A percentile compares a stretch with the other conserved stretches of the same genome.
These are phyloP conservation scores for Eristalis tenax DNA, from an alignment of 2,888 invertebrate genomes.

Conservation along the genomic window DNA sequence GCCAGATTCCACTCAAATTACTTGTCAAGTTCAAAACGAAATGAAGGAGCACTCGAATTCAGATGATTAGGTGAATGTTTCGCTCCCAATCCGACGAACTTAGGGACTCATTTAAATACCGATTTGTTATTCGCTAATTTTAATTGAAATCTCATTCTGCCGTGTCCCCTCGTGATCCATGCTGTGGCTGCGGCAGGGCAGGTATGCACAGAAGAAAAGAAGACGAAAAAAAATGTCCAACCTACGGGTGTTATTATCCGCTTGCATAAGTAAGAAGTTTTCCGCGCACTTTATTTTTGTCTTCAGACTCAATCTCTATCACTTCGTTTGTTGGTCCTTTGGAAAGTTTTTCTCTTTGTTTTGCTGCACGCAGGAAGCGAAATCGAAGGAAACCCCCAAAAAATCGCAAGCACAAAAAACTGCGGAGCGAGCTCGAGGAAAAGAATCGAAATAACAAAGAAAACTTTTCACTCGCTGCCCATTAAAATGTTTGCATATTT, in stretches of 20 bases:
- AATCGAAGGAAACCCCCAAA: slow-evolving; percentile 1
- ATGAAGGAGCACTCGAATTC: not conserved
- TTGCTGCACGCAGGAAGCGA: slow-evolving; percentile 30
- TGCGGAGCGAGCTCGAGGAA: slow-evolving; percentile 9
- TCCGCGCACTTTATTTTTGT: slow-evolving; percentile 30
- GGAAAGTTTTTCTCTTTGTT: slow-evolving; percentile 42
- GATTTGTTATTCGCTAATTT: not conserved
- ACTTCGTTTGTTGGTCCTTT: not conserved
- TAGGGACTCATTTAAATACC: not conserved
- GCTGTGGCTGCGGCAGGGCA: too few species aligned
- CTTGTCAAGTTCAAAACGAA: not conserved
- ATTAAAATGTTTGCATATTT: slow-evolving; percentile 66
- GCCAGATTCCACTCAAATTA: not conserved
- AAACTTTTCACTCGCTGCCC: slow-evolving; percentile 67
- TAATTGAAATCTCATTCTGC: not conserved
- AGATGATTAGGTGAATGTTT: not conserved
- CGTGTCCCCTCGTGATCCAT: not conserved
- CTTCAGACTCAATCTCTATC: slow-evolving; percentile 20
- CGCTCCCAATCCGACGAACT: not conserved
- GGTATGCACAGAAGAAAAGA: not conserved
- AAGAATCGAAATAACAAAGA: slow-evolving; percentile 60
- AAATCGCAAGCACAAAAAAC: not conserved
- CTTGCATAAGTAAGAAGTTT: slow-evolving; percentile 52
- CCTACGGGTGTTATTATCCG: slow-evolving; percentile 44
- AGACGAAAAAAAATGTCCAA: not conserved